A percentile compares a stretch with the other conserved stretches of the same genome.
Conservation (phyloP, 2,888 invertebrate genomes). For the Leptopilina drosophilae region DNA sequence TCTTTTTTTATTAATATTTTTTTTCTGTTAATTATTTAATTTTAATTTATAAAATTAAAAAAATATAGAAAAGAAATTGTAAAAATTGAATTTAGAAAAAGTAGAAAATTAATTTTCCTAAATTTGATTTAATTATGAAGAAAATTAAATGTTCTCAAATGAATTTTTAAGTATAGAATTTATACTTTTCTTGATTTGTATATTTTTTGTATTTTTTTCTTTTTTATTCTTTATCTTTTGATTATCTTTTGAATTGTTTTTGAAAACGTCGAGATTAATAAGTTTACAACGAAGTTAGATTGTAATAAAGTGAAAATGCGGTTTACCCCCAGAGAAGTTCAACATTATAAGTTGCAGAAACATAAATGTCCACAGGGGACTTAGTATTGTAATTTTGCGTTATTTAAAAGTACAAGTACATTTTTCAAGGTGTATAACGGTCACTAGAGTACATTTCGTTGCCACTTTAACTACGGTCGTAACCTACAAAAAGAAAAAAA, state of each 20-base stretch:
- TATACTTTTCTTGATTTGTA: not conserved
- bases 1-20: too few species aligned
- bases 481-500: not conserved
- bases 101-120: too few species aligned
- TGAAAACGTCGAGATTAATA: not conserved
- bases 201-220: not conserved
- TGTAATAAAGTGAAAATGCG: not conserved
- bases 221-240: too few species aligned
- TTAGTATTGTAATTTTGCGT: conserved; percentile 1
- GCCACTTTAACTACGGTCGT: not conserved
- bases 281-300: not conserved
- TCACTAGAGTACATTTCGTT: conserved; percentile 20
- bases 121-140: too few species aligned
- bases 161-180: too few species aligned
- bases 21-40: too few species aligned
- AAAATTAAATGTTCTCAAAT: too few species aligned
- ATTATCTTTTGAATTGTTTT: too few species aligned
- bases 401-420: conserved; percentile 9
- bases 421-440: not conserved
- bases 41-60: too few species aligned
- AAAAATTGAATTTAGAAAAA: too few species aligned
- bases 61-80: too few species aligned
- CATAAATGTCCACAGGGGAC: conserved; percentile 12
- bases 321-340: not conserved
- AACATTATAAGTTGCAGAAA: conserved; percentile 15